phyloP scores from a whole-genome alignment of 1,140 invertebrate species.

The Sipha flava region DNA sequence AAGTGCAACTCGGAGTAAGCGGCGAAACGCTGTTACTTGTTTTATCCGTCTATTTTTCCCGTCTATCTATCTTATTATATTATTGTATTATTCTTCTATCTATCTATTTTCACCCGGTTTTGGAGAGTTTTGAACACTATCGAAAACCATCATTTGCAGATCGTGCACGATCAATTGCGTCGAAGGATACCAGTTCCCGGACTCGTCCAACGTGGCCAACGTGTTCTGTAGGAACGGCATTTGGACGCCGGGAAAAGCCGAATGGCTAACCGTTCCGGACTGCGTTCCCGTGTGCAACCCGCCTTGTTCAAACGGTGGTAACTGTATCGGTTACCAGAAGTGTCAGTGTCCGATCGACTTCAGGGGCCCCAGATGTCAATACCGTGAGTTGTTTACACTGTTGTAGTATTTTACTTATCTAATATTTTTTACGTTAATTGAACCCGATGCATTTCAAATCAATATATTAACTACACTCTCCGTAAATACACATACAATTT shows the following conservation, averaged over 20 bases:
- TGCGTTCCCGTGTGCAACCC: slow-evolving; percentile 62
- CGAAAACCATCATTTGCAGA: neutral
- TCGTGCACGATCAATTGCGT: slow-evolving; percentile 56
- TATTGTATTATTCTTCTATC: too few species aligned
- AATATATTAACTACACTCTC: too few species aligned
- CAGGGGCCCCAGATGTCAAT: slow-evolving; percentile 65
- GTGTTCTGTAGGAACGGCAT: slow-evolving; percentile 55
- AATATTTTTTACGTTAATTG: slow-evolving; percentile 30
- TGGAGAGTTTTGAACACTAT: too few species aligned
- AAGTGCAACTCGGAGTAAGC: slow-evolving; percentile 58
- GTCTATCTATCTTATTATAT: too few species aligned
- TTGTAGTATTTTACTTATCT: neutral
- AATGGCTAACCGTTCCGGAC: slow-evolving; percentile 54
- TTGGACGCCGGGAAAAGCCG: slow-evolving; percentile 53
- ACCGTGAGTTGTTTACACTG: slow-evolving; percentile 51
- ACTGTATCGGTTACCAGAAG: slow-evolving; percentile 61
- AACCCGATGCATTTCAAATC: too few species aligned
- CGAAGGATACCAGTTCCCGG: slow-evolving; percentile 56
- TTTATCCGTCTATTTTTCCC: too few species aligned
- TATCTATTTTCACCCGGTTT: too few species aligned
- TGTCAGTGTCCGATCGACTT: slow-evolving; percentile 67
- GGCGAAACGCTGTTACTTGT: slow-evolving; percentile 37
- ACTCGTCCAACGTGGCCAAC: slow-evolving; percentile 53
- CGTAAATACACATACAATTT: too few species aligned
- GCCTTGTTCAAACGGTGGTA: slow-evolving; percentile 64